phyloP scores from a whole-genome alignment of 2,113 vertebrate species.

The Phaetusa simplex region DNA sequence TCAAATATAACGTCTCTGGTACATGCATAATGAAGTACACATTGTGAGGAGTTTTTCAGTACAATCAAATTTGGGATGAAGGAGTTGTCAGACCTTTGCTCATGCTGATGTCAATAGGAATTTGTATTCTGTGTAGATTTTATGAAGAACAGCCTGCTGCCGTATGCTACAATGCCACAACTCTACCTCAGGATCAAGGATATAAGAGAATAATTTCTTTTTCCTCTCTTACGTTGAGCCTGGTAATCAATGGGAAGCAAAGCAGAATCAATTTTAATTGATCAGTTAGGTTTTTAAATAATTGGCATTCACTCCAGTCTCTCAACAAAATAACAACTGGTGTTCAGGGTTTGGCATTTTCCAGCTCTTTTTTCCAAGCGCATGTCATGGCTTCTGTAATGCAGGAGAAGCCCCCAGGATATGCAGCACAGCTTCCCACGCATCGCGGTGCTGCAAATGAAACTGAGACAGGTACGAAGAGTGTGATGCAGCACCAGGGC shows the following conservation, averaged over 20 bases:
- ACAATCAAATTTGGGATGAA: not conserved
- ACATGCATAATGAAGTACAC: not conserved
- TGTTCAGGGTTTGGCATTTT: slow-evolving; percentile 35
- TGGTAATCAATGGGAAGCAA: slow-evolving; percentile 69
- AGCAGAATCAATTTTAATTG: slow-evolving; percentile 75
- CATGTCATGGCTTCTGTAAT: not conserved
- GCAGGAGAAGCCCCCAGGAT: not conserved
- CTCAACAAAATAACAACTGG: slow-evolving; percentile 61
- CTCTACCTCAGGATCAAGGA: slow-evolving; percentile 23
- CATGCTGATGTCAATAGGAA: not conserved
- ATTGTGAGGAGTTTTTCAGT: not conserved
- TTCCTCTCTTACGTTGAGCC: slow-evolving; percentile 16
- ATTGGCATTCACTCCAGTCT: slow-evolving; percentile 59
- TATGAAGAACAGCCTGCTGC: not conserved
- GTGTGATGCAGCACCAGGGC: not conserved
- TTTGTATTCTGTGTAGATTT: slow-evolving; percentile 25
- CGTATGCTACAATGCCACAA: not conserved
- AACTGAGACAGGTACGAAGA: accelerated
- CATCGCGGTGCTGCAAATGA: not conserved
- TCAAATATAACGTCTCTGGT: not conserved
- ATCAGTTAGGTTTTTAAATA: slow-evolving; percentile 72
- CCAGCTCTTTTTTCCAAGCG: not conserved
- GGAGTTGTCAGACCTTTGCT: not conserved
- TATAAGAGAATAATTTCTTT: slow-evolving; percentile 45
- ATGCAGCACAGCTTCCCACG: accelerated